Evolutionary conservation across 2,888 invertebrate species (phyloP).

Genomic region (Tipula unca): DNA sequence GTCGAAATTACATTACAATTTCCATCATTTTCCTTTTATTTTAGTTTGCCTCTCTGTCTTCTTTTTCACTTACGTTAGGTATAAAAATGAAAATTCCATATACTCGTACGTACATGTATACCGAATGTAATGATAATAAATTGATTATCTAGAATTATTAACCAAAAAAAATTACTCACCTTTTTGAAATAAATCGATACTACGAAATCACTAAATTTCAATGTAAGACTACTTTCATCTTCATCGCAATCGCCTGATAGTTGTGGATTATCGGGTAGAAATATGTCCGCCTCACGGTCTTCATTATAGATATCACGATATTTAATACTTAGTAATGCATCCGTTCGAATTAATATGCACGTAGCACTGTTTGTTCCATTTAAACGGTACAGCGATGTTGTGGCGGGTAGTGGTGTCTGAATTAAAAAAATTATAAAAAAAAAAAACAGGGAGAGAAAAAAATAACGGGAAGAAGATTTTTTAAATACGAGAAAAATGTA

Average conservation of each 20-base stretch:
- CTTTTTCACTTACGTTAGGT: background rate
- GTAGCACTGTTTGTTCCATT: slow-evolving; percentile 62
- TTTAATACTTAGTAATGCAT: slow-evolving; percentile 63
- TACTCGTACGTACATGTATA: background rate
- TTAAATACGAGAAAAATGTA: background rate
- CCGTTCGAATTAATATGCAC: slow-evolving; percentile 69
- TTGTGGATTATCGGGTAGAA: slow-evolving; percentile 63
- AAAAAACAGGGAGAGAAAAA: background rate
- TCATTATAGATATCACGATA: slow-evolving; percentile 62
- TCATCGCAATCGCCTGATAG: slow-evolving; percentile 67
- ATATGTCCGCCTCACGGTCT: slow-evolving; percentile 55
- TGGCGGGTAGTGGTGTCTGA: slow-evolving; percentile 36
- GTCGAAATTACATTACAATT: background rate
- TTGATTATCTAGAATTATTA: too few relatives aligned
- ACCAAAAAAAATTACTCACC: slow-evolving; percentile 43
- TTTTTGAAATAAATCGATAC: slow-evolving; percentile 71
- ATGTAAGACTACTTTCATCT: slow-evolving; percentile 59
- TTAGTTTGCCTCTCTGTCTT: background rate
- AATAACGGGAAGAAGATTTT: background rate
- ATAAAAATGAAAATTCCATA: too few relatives aligned
- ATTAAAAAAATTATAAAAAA: background rate
- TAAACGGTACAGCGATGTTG: slow-evolving; percentile 56
- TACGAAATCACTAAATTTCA: slow-evolving; percentile 68
- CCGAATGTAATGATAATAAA: background rate
- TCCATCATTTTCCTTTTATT: background rate